Percentiles rank a stretch among this genome's conserved stretches.
phyloP scores from a whole-genome alignment of 2,797 vertebrate genomes.

The Bucorvus abyssinicus region DNA sequence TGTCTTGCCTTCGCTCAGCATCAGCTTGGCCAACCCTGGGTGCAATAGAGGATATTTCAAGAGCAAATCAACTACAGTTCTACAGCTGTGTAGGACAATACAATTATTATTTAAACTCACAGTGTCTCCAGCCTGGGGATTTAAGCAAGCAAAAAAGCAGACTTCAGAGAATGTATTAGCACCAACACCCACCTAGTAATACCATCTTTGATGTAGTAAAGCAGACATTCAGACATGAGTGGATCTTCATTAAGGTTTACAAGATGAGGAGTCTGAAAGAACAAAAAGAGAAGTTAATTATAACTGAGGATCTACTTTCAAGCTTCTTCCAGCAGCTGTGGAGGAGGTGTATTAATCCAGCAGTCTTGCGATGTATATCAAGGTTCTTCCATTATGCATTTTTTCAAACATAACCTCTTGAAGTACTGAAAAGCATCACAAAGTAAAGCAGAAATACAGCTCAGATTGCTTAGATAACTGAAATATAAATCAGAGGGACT shows the following conservation, averaged over 20 bases:
- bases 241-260: slow-evolving; percentile 99
- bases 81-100: neutral
- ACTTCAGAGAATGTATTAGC: neutral
- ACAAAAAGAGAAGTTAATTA: neutral
- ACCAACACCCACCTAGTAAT: slow-evolving; percentile 87
- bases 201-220: slow-evolving; percentile 99
- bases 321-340: neutral
- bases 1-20: slow-evolving; percentile 94
- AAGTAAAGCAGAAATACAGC: neutral
- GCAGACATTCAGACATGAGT: slow-evolving; percentile 98
- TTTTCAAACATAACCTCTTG: neutral
- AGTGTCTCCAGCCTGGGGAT: neutral
- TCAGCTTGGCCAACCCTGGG: slow-evolving; percentile 96
- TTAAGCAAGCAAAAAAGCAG: neutral
- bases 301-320: neutral
- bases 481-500: neutral
- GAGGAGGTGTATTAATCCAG: neutral
- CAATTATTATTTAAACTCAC: neutral
- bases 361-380: rapidly evolving
- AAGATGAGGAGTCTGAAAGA: slow-evolving; percentile 92
- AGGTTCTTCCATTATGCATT: neutral
- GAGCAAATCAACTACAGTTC: slow-evolving; percentile 11
- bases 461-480: neutral
- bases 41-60: slow-evolving; percentile 41
- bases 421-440: neutral